Evolutionary conservation across 1,140 invertebrate species (phyloP), one percentile per base, ranked within the genome.

Genomic region (Hycleus phaleratus): DNA sequence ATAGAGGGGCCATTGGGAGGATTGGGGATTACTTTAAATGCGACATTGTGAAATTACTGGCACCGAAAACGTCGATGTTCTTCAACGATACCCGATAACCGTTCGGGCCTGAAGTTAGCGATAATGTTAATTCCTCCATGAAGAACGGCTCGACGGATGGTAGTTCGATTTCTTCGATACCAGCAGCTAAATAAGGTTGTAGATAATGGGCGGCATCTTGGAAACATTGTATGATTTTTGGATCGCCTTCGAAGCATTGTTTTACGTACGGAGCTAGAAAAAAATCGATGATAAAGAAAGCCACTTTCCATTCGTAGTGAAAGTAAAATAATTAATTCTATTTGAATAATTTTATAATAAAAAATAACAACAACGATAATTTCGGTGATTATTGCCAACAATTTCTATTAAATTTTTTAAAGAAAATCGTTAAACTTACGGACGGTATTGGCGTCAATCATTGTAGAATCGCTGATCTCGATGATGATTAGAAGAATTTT

Each of bases 121-220:
- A 82, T 55, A 87, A 73, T 25, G 82, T 79, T 48, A 87, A 71
- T 55, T 83, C 79, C 62, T 86, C 84, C 80, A 87, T 84, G 58
- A 77, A 78, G 69, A 87, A 87, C 0, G 85, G 85, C 67, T 87
- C 85, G 8, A 86, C 79, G 1, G 83, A 76, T 39, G 85, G 85
- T 61, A 87, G 71, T 71, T 84, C 76, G 43, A 87, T 86, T 70
- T 86, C 85, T 38, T 81, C 77, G 67, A 87, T 87, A 43, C 85
- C 85, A 25, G 65, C 73, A n/a, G 77, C 77, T 44, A 87, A 66
- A 65, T 82, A 87, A 2, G 85, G 84, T 62, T 75, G 75, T 47
- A 87, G 68, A 69, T 86, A 83, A 56, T 86, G 80, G 3, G 87
- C 68, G 7, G 82, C 74, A 26, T 72, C 69, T 26, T 81, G 82